Base-by-base conservation (phyloP, 1,140 invertebrate species). In the Drosophila ercepeae region DNA sequence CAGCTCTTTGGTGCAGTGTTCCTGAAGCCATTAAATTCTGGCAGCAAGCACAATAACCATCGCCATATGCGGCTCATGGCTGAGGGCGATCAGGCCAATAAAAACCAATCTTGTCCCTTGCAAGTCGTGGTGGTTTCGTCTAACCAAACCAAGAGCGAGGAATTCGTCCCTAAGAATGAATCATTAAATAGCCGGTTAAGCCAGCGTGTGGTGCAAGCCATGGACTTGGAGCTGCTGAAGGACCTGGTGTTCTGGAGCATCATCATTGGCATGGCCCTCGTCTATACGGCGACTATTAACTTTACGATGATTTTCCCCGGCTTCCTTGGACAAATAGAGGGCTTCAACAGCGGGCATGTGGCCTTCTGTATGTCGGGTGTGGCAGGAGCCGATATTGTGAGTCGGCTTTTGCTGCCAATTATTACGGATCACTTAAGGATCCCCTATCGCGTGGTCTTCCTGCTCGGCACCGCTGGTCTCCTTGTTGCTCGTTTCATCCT, bases 271-370 rank as follows among this genome's bases (percentile, higher is more conserved):
- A 92, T 94, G 54, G 93, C 93, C 1, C 75, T 95, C 5, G 93
- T 93, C 39, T 95, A 95, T 57, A 94, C 94, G 5, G 93, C 94
- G 0, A 94, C 94, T 50, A 92, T 94, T 14, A 94, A 94, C 76
- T 96, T 95, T 75, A 94, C 94, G 58, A 92, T 95, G 91, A 91
- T 96, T 45, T 95, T 93, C 54, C 95, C 95, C 9, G 93, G 94
- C 53, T 95, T 95, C 64, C 79, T 95, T n/a, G 89, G 93, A 91
- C 92, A 94, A 75, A 91, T 92, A 6, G 92, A 92, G 11, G 74
- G 84, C 0, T 86, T 94, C 73, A 91, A 92, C 36, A 93, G 93
- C 75, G 81, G 90, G 52, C 89, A 94, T 70, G 93, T 94, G 11
- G 94, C 95, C 8, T 92, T 91, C 45, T 95, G 94, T 69, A 94